Evolutionary conservation across 2,797 vertebrate genomes (phyloP).

Genomic region (Enteromius treurensis): DNA sequence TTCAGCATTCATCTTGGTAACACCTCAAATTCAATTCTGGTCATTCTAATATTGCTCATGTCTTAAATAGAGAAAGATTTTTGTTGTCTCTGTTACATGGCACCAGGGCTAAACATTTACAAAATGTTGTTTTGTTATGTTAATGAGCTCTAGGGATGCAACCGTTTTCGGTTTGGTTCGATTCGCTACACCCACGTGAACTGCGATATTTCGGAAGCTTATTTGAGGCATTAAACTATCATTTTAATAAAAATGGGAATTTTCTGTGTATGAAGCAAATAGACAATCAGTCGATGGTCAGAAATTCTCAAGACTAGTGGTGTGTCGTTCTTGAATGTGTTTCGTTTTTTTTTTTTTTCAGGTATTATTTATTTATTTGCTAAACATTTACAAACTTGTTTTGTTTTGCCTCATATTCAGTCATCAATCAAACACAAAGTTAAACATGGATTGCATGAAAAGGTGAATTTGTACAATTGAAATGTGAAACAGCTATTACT

Average conservation of each 20-base stretch:
- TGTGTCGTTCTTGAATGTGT: background rate
- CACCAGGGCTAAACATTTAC: background rate
- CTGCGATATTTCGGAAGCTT: too few relatives aligned
- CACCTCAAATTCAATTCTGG: background rate
- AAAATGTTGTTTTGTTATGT: background rate
- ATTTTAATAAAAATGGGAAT: too few relatives aligned
- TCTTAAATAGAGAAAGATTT: background rate
- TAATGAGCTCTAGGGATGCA: background rate
- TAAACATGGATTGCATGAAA: background rate
- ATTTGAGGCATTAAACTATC: too few relatives aligned
- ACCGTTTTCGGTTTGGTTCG: too few relatives aligned
- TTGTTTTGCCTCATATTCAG: background rate
- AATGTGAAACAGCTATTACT: background rate
- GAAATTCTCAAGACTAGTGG: too few relatives aligned
- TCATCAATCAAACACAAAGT: background rate
- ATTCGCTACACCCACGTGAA: too few relatives aligned
- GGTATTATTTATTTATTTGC: background rate
- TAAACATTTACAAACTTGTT: too few relatives aligned
- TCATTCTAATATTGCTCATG: background rate
- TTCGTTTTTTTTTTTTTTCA: too few relatives aligned
- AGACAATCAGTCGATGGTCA: too few relatives aligned
- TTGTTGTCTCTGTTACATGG: background rate
- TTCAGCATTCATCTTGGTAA: background rate
- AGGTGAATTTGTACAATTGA: background rate
- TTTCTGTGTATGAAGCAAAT: too few relatives aligned